Percentiles rank a stretch among this genome's conserved stretches.
These are phyloP conservation scores for Helicoverpa armigera DNA, from an alignment of 1,140 invertebrate species.

Conservation along the genomic window DNA sequence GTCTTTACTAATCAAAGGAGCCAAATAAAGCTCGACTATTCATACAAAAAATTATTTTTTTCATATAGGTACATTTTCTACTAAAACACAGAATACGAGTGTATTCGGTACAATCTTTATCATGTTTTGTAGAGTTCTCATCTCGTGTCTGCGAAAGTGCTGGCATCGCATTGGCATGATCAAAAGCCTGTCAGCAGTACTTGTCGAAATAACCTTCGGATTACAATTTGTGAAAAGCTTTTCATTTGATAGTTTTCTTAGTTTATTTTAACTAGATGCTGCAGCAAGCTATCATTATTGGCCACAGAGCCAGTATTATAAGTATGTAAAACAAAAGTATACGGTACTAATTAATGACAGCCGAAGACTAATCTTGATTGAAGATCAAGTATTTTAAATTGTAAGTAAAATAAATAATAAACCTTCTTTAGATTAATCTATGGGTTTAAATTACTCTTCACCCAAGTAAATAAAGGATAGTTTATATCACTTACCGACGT, in stretches of 20 bases:
- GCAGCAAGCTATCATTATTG: too few relatives aligned
- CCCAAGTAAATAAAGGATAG: too few relatives aligned
- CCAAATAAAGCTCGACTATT: neutral
- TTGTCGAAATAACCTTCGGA: conserved; percentile 20
- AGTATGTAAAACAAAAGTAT: too few relatives aligned
- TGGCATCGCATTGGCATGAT: conserved; percentile 44
- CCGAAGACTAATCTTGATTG: too few relatives aligned
- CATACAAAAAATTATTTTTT: neutral
- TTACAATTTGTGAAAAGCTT: neutral
- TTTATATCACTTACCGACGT: too few relatives aligned
- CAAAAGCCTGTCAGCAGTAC: conserved; percentile 34
- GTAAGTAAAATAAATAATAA: too few relatives aligned
- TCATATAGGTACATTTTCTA: neutral
- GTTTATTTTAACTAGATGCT: neutral
- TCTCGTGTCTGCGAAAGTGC: conserved; percentile 33
- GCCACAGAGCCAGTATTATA: too few relatives aligned
- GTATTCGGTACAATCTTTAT: conserved; percentile 8
- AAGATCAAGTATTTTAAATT: too few relatives aligned
- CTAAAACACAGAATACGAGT: neutral
- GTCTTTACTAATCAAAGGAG: neutral
- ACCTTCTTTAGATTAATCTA: too few relatives aligned
- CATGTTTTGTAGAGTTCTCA: conserved; percentile 31
- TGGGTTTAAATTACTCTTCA: too few relatives aligned
- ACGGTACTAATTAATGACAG: too few relatives aligned
- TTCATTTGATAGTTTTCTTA: neutral